phyloP scores from a whole-genome alignment of 1,140 invertebrate genomes.

The Carposina sasakii region DNA sequence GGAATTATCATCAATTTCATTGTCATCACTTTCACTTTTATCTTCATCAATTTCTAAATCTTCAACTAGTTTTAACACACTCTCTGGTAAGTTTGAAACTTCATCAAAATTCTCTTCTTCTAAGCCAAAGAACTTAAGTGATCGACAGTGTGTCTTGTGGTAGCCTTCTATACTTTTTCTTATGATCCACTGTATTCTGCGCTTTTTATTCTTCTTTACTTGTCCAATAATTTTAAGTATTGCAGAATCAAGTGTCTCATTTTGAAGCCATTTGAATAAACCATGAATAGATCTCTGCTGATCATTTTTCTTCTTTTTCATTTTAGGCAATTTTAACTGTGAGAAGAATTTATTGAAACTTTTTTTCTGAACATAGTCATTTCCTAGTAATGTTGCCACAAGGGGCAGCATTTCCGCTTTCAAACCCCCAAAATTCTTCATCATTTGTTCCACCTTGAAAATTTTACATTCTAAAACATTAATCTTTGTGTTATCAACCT shows the following conservation, averaged over 20 bases:
- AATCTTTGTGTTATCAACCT: slow-evolving; percentile 35
- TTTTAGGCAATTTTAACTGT: slow-evolving; percentile 76
- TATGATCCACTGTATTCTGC: slow-evolving; percentile 73
- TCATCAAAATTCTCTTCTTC: slow-evolving; percentile 5
- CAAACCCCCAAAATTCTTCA: slow-evolving; percentile 78
- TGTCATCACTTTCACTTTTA: slow-evolving; percentile 14
- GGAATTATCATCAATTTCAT: slow-evolving; percentile 6
- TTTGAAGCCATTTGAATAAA: slow-evolving; percentile 82
- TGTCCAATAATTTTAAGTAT: slow-evolving; percentile 77
- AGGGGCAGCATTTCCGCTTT: slow-evolving; percentile 80
- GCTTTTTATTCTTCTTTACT: slow-evolving; percentile 72
- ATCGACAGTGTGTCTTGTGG: slow-evolving; percentile 69
- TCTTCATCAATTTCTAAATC: slow-evolving; percentile 23
- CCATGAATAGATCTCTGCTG: slow-evolving; percentile 78
- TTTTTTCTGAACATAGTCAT: slow-evolving; percentile 85
- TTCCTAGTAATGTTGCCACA: slow-evolving; percentile 86
- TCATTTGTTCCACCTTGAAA: slow-evolving; percentile 81
- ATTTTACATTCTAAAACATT: slow-evolving; percentile 76
- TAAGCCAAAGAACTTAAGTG: slow-evolving; percentile 72
- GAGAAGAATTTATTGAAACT: slow-evolving; percentile 82
- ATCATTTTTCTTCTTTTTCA: slow-evolving; percentile 70
- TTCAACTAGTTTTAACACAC: slow-evolving; percentile 14
- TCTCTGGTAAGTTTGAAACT: slow-evolving; percentile 2
- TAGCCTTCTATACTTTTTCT: slow-evolving; percentile 78
- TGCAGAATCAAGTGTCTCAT: slow-evolving; percentile 79